A percentile compares a stretch with the other conserved stretches of the same genome.
These are phyloP conservation scores for Selenia dentaria DNA, from an alignment of 2,888 invertebrate genomes.

Conservation along the genomic window DNA sequence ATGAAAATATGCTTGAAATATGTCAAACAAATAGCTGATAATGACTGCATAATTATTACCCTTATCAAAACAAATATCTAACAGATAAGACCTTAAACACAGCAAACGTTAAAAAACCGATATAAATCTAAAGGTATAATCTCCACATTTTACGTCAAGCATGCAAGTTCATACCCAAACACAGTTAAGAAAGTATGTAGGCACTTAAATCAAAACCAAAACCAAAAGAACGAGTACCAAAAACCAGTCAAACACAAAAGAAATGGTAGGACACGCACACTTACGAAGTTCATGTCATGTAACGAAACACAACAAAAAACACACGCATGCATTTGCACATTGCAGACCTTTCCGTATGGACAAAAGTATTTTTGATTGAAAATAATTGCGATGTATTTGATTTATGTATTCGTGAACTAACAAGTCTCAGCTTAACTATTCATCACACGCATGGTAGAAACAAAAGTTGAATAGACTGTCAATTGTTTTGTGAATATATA, in stretches of 20 bases:
- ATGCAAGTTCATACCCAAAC: slow-evolving; percentile 4
- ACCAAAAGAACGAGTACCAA: slow-evolving; percentile 20
- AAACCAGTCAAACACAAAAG: slow-evolving; percentile 38
- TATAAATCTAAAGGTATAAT: not conserved
- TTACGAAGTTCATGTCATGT: slow-evolving; percentile 3
- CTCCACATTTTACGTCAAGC: not conserved
- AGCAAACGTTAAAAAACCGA: not conserved
- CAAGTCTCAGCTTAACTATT: not conserved
- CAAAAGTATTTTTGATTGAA: no score
- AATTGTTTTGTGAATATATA: not conserved
- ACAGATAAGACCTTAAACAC: not conserved
- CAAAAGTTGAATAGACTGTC: not conserved
- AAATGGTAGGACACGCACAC: slow-evolving; percentile 23
- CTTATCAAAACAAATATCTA: not conserved
- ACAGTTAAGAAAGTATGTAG: slow-evolving; percentile 16
- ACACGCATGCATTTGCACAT: slow-evolving; percentile 1
- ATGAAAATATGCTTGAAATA: no score
- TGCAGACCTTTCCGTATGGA: not conserved
- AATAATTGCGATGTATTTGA: no score
- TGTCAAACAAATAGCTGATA: no score
- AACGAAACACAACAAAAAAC: slow-evolving; percentile 16
- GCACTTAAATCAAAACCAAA: slow-evolving; percentile 23
- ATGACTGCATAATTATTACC: no score
- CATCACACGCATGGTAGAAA: not conserved
- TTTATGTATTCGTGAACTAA: no score